phyloP scores from a whole-genome alignment of 2,888 invertebrate genomes.

The Eristalinus sepulchralis region DNA sequence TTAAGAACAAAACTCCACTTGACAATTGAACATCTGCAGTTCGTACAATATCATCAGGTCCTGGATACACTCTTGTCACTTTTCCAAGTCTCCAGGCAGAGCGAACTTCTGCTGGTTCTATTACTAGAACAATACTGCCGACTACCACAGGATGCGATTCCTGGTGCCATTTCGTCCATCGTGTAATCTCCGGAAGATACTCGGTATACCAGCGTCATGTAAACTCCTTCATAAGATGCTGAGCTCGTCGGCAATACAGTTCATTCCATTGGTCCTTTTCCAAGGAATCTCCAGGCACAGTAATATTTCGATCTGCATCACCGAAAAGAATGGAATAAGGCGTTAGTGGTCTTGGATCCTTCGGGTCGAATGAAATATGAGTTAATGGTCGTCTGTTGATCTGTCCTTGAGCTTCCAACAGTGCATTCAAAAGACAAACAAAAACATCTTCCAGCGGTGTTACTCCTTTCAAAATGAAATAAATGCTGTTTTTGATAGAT shows the following conservation, averaged over 20 bases:
- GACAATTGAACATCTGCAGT: neutral
- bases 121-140: neutral
- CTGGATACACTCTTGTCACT: neutral
- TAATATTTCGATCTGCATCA: neutral
- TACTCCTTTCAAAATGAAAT: neutral
- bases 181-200: neutral
- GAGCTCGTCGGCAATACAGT: neutral
- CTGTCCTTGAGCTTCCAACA: neutral
- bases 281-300: neutral
- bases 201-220: neutral
- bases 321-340: conserved; percentile 1
- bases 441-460: neutral
- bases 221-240: neutral
- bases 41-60: neutral
- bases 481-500: neutral
- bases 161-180: neutral
- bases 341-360: conserved; percentile 11
- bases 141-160: neutral
- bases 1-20: neutral
- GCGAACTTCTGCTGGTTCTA: neutral
- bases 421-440: neutral
- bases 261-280: neutral
- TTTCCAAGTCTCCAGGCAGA: neutral
- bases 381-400: neutral
- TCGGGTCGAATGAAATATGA: neutral